These are phyloP conservation scores for Abrostola tripartita DNA, from an alignment of 2,888 invertebrate genomes.

Conservation along the genomic window DNA sequence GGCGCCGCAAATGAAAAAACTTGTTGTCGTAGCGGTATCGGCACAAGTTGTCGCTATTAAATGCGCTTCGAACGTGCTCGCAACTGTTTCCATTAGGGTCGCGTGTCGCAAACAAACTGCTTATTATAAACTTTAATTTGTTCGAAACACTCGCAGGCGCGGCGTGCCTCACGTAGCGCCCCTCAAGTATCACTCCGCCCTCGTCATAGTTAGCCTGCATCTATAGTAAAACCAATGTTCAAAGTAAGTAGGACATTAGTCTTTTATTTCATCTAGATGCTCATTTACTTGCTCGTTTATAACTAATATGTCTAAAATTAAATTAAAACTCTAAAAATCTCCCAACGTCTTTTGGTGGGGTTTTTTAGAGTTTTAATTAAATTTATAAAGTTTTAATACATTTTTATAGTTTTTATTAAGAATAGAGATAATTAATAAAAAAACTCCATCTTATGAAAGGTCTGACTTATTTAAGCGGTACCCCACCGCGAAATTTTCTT, in stretches of 20 bases:
- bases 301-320: slow-evolving; percentile 14
- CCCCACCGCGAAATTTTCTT: too few relatives aligned
- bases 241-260: background rate
- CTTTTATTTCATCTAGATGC: background rate
- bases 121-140: slow-evolving; percentile 52
- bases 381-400: too few relatives aligned
- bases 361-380: too few relatives aligned
- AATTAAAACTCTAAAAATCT: too few relatives aligned
- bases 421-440: too few relatives aligned
- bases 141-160: slow-evolving; percentile 10
- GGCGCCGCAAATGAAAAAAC: slow-evolving; percentile 43
- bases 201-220: background rate
- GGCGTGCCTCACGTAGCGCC: slow-evolving; percentile 5
- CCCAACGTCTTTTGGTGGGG: too few relatives aligned
- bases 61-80: slow-evolving; percentile 22
- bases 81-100: slow-evolving; percentile 28
- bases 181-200: background rate
- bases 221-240: background rate
- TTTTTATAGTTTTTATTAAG: too few relatives aligned
- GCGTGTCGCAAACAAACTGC: slow-evolving; percentile 49
- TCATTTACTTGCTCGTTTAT: slow-evolving; percentile 3
- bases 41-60: slow-evolving; percentile 14
- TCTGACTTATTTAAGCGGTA: too few relatives aligned
- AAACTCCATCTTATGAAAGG: too few relatives aligned
- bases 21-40: slow-evolving; percentile 18